Evolutionary conservation across 2,797 vertebrate species (phyloP).

Genomic region (Ptychadena robeensis): DNA sequence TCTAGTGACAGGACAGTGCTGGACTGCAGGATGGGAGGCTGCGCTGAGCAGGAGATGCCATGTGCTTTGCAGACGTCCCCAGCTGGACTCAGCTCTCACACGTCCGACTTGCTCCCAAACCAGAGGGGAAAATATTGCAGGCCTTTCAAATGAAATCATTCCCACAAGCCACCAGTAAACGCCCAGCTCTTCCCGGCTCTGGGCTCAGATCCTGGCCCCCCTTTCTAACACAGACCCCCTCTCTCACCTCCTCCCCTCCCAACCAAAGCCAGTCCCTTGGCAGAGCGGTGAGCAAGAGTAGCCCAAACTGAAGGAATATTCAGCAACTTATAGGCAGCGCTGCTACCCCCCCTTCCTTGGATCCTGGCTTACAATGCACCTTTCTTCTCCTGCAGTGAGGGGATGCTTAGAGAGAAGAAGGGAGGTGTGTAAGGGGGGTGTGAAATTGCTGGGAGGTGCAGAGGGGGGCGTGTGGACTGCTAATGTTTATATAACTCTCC

Average conservation of each 20-base stretch:
- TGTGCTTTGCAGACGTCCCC: constrained; percentile 67
- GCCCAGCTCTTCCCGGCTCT: constrained; percentile 83
- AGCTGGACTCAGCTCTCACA: constrained; percentile 64
- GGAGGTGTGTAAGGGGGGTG: constrained; percentile 64
- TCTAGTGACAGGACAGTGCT: constrained; percentile 11
- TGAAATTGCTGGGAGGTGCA: constrained; percentile 62
- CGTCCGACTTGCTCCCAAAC: constrained; percentile 89
- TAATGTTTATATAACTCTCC: constrained; percentile 67
- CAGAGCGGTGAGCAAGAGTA: constrained; percentile 80
- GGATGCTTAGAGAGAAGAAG: constrained; percentile 55
- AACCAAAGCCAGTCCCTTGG: constrained; percentile 64
- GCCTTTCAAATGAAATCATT: constrained; percentile 98
- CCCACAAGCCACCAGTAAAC: constrained; percentile 86
- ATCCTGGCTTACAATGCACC: constrained; percentile 88
- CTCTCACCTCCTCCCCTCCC: constrained; percentile 61
- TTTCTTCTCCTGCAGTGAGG: constrained; percentile 81
- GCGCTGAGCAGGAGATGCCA: constrained; percentile 40
- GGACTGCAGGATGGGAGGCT: constrained; percentile 51
- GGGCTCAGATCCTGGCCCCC: constrained; percentile 73
- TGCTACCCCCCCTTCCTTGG: constrained; percentile 70
- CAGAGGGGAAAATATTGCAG: constrained; percentile 80
- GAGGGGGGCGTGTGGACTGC: constrained; percentile 64
- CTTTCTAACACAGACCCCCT: constrained; percentile 62
- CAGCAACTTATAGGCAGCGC: constrained; percentile 82
- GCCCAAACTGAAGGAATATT: constrained; percentile 89